phyloP scores from a whole-genome alignment of 1,140 invertebrate genomes.

The Brachionus paranguensis region DNA sequence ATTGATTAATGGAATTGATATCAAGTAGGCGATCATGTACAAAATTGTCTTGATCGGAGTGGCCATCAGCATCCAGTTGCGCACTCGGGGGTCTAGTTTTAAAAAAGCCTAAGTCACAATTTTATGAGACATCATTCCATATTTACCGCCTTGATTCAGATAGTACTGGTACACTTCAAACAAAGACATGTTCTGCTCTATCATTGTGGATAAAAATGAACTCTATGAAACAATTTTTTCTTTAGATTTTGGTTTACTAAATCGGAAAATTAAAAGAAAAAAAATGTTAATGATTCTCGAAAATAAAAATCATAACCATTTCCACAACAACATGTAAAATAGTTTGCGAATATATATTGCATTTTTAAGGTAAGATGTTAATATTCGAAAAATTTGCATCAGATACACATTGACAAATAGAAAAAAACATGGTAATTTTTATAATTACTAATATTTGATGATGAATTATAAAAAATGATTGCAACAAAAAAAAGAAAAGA shows the following conservation, averaged over 20 bases:
- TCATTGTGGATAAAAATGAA: not conserved
- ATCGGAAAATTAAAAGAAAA: not conserved
- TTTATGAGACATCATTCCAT: not conserved
- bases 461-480: not conserved
- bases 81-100: slow-evolving; percentile 3
- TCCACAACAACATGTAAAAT: not conserved
- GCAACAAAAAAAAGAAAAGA: not conserved
- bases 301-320: not conserved
- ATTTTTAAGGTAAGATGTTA: not conserved
- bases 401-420: not conserved
- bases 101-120: too few relatives aligned
- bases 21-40: slow-evolving; percentile 21
- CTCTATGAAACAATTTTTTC: not conserved
- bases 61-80: not conserved
- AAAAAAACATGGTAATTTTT: not conserved
- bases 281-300: not conserved
- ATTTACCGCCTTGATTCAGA: slow-evolving; percentile 17
- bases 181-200: not conserved
- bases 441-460: not conserved
- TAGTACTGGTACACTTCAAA: not conserved
- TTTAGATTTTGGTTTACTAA: not conserved
- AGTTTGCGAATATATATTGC: not conserved
- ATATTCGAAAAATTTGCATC: not conserved
- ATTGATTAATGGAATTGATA: slow-evolving; percentile 8
- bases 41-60: not conserved